Percentiles rank a stretch among this genome's conserved stretches.
These are phyloP conservation scores for Aspidapion aeneum DNA, from an alignment of 2,888 invertebrate species.

Conservation along the genomic window DNA sequence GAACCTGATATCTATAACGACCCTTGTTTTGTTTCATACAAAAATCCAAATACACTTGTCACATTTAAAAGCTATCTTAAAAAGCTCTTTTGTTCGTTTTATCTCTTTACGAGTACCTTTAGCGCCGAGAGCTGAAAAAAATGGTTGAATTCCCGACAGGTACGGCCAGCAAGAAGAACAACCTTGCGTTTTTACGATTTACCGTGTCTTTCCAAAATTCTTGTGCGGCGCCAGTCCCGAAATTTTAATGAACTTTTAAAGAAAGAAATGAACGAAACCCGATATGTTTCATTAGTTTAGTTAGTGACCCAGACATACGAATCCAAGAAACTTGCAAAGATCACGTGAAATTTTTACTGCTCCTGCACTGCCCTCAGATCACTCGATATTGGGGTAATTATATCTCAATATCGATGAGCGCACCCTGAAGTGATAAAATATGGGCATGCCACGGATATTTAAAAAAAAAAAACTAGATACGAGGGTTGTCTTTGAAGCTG, in stretches of 20 bases:
- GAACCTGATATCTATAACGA: background rate
- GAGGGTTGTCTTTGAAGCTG: too few relatives aligned
- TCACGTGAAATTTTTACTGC: too few relatives aligned
- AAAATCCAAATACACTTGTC: too few relatives aligned
- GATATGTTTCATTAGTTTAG: background rate
- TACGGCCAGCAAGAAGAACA: background rate
- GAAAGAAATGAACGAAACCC: background rate
- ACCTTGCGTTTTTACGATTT: background rate
- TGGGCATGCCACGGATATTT: too few relatives aligned
- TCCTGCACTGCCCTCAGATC: too few relatives aligned
- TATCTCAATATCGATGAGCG: too few relatives aligned
- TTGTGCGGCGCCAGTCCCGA: background rate
- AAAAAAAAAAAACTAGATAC: too few relatives aligned
- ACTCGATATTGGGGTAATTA: too few relatives aligned
- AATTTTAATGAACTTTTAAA: background rate
- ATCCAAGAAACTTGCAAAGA: too few relatives aligned
- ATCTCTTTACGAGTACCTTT: background rate
- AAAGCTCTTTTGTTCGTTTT: background rate
- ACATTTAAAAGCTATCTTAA: too few relatives aligned
- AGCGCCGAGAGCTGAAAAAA: background rate
- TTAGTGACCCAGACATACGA: background rate
- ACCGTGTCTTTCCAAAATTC: background rate
- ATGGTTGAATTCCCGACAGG: background rate
- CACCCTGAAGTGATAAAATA: too few relatives aligned
- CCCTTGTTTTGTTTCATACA: too few relatives aligned